Base-by-base conservation (phyloP, 2,797 vertebrate species). In the Microcaecilia unicolor region DNA sequence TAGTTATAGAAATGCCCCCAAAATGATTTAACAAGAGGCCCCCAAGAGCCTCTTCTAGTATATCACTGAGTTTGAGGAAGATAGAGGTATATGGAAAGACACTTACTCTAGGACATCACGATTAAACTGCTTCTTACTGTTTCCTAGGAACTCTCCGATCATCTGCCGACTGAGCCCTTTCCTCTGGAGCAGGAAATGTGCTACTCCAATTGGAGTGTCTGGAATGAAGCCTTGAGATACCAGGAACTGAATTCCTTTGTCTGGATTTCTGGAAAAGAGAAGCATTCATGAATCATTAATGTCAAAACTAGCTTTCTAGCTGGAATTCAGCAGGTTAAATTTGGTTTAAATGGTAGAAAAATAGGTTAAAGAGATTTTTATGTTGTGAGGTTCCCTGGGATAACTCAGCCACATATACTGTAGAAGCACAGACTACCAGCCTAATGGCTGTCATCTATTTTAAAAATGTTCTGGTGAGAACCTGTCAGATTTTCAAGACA, bases 71-170 rank as follows among this genome's bases (percentile, higher is more conserved):
- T n/a, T n/a, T n/a, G n/a, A n/a, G n/a, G n/a, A n/a, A n/a, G n/a
- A n/a, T n/a, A n/a, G n/a, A n/a, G n/a, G n/a, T n/a, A n/a, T n/a
- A n/a, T n/a, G n/a, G n/a, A n/a, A n/a, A n/a, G n/a, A n/a, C 19
- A 81, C 81, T 87, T 67, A 87, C 85, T 87, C 85, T 9, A 87
- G 55, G 18, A 99, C 93, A 0, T 99, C 93, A 16, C 92, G 84
- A 84, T 99, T 98, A 80, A 99, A 99, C 40, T 92, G 94, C 59
- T 94, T 90, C 79, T 99, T 98, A 87, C 90, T 96, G 80, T 97
- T 98, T 7, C 96, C 96, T 58, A 99, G 82, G 55, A 97, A 99
- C 39, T 99, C 96, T 43, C 96, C 95, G 2, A 99, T 98, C 95
- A 98, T 98, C 78, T 99, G 96, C 6, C 95, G 84, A 71, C 96